Conservation (phyloP, 2,797 vertebrate genomes). For the Oreochromis mossambicus region DNA sequence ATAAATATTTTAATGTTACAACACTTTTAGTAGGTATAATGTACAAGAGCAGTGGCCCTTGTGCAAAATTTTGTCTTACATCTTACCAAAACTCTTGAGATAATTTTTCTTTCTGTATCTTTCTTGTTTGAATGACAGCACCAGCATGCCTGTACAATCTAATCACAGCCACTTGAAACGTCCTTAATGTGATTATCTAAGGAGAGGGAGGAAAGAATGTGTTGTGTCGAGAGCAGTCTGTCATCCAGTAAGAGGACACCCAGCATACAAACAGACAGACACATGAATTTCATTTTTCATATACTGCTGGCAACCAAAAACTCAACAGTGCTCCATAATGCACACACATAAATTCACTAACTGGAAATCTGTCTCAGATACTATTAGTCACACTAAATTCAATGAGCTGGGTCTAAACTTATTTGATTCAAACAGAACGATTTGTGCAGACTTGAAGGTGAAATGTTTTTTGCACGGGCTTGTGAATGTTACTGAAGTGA, state of each 20-base stretch:
- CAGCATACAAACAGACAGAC: conserved; percentile 1
- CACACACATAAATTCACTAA: background rate
- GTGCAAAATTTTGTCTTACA: background rate
- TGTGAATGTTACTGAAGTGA: conserved; percentile 16
- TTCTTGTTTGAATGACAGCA: conserved; percentile 5
- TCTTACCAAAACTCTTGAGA: background rate
- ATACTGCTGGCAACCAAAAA: background rate
- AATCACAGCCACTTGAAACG: conserved; percentile 66
- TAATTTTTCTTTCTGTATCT: background rate
- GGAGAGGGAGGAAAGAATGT: conserved; percentile 51
- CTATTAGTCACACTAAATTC: background rate
- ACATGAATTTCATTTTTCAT: background rate
- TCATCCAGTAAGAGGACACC: background rate
- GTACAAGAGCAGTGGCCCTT: background rate
- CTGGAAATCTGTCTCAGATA: background rate
- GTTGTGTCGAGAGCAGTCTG: background rate
- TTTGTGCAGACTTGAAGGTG: background rate
- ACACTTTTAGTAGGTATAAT: background rate
- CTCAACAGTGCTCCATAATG: background rate
- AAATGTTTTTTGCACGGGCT: background rate
- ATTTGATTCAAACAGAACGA: background rate
- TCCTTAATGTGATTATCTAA: conserved; percentile 55
- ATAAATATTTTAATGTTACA: background rate
- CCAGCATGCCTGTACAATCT: conserved; percentile 62
- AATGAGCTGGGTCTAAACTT: background rate